Conservation (phyloP, 2,797 vertebrate species). For the Adrianichthys oophorus region DNA sequence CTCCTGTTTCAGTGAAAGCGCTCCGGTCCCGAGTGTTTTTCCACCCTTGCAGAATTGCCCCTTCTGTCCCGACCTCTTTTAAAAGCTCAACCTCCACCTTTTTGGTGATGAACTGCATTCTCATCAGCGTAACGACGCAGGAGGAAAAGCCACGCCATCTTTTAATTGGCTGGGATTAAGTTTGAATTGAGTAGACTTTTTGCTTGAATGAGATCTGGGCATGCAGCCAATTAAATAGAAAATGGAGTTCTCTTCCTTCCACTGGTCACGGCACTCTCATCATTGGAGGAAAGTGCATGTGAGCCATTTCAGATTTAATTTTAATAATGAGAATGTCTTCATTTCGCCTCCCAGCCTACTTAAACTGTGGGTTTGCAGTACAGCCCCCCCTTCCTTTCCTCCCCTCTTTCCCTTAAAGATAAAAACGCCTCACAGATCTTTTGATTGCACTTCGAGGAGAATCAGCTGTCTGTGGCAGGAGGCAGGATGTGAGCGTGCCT, state of each 20-base stretch:
- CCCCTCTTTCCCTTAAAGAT: conserved; percentile 72
- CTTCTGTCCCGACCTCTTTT: conserved; percentile 4
- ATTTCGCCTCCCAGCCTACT: conserved; percentile 86
- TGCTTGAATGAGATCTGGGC: conserved; percentile 98
- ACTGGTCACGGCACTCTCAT: conserved; percentile 88
- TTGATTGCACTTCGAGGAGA: conserved; percentile 77
- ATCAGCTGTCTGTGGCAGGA: conserved; percentile 82
- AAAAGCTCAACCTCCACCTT: conserved; percentile 38
- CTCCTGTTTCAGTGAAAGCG: conserved; percentile 57
- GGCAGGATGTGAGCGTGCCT: conserved; percentile 48
- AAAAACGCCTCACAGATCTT: conserved; percentile 71
- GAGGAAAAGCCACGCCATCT: conserved; percentile 75
- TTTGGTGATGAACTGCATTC: conserved; percentile 71
- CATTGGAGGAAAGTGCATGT: conserved; percentile 88
- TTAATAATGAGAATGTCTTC: conserved; percentile 93
- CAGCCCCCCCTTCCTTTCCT: conserved; percentile 61
- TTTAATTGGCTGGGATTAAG: conserved; percentile 88
- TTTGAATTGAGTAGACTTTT: conserved; percentile 90
- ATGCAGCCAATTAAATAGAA: conserved; percentile 93
- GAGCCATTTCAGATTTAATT: conserved; percentile 89
- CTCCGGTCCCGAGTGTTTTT: conserved; percentile 33
- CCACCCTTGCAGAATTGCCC: conserved; percentile 23
- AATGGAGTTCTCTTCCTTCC: conserved; percentile 88
- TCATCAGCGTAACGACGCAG: conserved; percentile 65
- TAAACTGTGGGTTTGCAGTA: conserved; percentile 74